These are phyloP conservation scores for Chironomus tepperi DNA, from an alignment of 1,140 invertebrate genomes.

Conservation along the genomic window DNA sequence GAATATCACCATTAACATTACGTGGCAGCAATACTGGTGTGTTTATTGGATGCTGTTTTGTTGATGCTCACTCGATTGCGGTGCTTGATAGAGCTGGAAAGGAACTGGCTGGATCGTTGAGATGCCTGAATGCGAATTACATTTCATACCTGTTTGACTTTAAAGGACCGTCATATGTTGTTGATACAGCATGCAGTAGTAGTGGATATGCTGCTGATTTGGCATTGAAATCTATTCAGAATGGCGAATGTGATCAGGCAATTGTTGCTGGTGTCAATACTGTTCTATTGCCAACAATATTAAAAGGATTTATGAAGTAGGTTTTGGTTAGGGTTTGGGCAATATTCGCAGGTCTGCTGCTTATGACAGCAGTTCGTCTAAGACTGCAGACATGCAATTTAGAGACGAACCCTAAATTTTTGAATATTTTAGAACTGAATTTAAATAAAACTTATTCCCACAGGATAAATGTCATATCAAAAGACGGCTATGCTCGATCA, in stretches of 20 bases:
- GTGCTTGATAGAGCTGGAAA: constrained; percentile 19
- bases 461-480: constrained; percentile 49
- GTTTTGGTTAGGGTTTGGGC: too few relatives aligned
- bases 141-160: constrained; percentile 42
- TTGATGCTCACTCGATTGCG: not conserved
- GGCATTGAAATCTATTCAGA: not conserved
- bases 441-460: constrained; percentile 27
- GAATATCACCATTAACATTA: constrained; percentile 52
- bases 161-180: constrained; percentile 60
- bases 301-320: not conserved
- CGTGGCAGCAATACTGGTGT: constrained; percentile 77
- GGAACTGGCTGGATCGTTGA: constrained; percentile 28
- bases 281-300: constrained; percentile 28
- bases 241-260: constrained; percentile 9
- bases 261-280: constrained; percentile 26
- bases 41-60: constrained; percentile 46
- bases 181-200: constrained; percentile 79
- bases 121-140: constrained; percentile 31
- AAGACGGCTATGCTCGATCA: constrained; percentile 51
- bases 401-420: too few relatives aligned
- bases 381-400: too few relatives aligned
- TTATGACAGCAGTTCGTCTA: too few relatives aligned
- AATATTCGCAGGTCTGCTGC: too few relatives aligned
- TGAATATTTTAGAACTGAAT: not conserved
- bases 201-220: constrained; percentile 33